phyloP scores from a whole-genome alignment of 2,113 vertebrate genomes.

The Craseonycteris thonglongyai region DNA sequence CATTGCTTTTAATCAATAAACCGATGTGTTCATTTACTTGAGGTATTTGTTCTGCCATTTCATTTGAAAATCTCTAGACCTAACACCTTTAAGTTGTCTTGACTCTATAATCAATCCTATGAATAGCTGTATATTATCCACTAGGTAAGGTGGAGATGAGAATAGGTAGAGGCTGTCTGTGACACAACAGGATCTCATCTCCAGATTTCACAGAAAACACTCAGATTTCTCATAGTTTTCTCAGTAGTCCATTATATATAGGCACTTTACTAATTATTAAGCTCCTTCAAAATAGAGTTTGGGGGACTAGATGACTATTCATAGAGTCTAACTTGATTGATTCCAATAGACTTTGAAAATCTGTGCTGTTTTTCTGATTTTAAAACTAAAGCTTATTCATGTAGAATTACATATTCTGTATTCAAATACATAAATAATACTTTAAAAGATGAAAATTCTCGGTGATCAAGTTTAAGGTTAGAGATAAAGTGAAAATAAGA shows the following conservation, averaged over 20 bases:
- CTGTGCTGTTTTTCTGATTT: background rate
- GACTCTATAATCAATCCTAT: background rate
- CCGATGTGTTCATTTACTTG: background rate
- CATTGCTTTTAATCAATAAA: background rate
- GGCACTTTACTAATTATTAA: background rate
- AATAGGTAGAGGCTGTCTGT: background rate
- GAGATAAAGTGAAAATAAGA: background rate
- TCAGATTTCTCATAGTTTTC: background rate
- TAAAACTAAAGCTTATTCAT: background rate
- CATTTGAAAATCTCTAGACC: background rate
- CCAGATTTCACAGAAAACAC: background rate
- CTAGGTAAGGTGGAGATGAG: background rate
- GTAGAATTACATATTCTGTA: background rate
- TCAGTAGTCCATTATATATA: background rate
- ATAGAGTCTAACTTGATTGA: background rate
- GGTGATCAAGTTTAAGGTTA: background rate
- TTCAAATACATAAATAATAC: background rate
- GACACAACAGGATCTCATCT: background rate
- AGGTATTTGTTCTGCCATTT: background rate
- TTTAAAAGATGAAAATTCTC: background rate
- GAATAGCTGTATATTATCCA: background rate
- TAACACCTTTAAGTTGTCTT: background rate
- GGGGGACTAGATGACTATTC: background rate
- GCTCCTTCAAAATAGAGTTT: background rate
- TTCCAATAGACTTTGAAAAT: background rate